A percentile compares a stretch with the other conserved stretches of the same genome.
These are phyloP conservation scores for Drosophila kuntzei DNA, from an alignment of 2,888 invertebrate genomes.

Conservation along the genomic window DNA sequence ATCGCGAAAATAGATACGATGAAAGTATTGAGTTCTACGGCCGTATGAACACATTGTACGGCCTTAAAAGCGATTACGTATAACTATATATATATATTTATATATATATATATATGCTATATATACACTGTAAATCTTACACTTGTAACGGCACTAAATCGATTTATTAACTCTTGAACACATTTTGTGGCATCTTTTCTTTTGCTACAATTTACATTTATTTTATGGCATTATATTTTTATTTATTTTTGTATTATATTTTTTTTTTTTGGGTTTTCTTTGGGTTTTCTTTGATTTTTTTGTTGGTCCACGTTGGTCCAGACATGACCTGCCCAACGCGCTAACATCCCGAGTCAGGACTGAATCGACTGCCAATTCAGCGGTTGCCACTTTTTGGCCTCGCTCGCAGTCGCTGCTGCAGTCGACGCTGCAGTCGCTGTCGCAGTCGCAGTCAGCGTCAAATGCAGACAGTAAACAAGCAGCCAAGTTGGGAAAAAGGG, in stretches of 20 bases:
- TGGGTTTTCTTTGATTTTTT: slow-evolving; percentile 41
- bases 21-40: slow-evolving; percentile 71
- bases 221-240: slow-evolving; percentile 18
- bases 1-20: slow-evolving; percentile 84
- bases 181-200: slow-evolving; percentile 63
- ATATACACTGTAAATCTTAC: slow-evolving; percentile 40
- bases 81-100: slow-evolving; percentile 43
- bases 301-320: slow-evolving; percentile 77
- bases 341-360: slow-evolving; percentile 86
- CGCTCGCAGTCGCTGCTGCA: slow-evolving; percentile 16
- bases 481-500: slow-evolving; percentile 10
- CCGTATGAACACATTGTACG: slow-evolving; percentile 82
- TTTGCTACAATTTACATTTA: slow-evolving; percentile 41
- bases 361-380: slow-evolving; percentile 77
- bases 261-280: too few relatives aligned
- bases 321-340: slow-evolving; percentile 86
- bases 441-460: slow-evolving; percentile 25
- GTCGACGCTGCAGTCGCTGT: not conserved
- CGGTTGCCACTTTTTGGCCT: slow-evolving; percentile 33
- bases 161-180: slow-evolving; percentile 54
- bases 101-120: slow-evolving; percentile 37
- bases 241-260: slow-evolving; percentile 29
- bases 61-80: slow-evolving; percentile 9
- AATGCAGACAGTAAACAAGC: slow-evolving; percentile 70
- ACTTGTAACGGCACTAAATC: slow-evolving; percentile 54